Conservation (phyloP, 2,888 invertebrate species). For the Oxyscelio sp. region DNA sequence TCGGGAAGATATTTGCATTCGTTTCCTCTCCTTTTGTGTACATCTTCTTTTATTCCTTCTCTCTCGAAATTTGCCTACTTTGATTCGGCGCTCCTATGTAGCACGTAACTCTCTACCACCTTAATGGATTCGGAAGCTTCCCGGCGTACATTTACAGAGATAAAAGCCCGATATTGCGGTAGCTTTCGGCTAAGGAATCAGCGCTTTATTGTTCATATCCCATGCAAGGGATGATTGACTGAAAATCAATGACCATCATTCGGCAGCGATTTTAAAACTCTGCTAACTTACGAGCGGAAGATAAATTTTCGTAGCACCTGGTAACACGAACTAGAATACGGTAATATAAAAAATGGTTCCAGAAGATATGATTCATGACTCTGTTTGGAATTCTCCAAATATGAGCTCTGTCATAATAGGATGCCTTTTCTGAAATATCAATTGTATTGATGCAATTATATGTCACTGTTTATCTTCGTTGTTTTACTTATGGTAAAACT, state of each 20-base stretch:
- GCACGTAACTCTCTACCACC: background rate
- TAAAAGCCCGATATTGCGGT: constrained; percentile 18
- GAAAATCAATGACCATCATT: constrained; percentile 52
- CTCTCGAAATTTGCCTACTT: constrained; percentile 38
- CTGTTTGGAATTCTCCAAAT: no score
- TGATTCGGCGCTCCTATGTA: background rate
- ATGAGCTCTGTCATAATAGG: no score
- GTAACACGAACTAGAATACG: no score
- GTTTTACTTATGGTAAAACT: no score
- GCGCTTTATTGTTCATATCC: constrained; percentile 56
- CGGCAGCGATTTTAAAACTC: constrained; percentile 37
- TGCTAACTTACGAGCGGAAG: constrained; percentile 13
- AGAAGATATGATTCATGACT: no score
- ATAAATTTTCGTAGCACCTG: no score
- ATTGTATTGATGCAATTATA: no score
- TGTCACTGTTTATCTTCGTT: no score
- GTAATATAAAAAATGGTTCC: no score
- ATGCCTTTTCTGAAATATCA: no score
- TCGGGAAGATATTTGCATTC: constrained; percentile 41
- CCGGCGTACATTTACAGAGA: constrained; percentile 12
- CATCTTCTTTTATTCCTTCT: background rate
- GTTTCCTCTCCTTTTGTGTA: constrained; percentile 20
- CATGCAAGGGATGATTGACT: constrained; percentile 37
- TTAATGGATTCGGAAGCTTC: constrained; percentile 32
- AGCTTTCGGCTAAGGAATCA: background rate